Conservation (phyloP, 2,113 vertebrate species). For the Stictonetta naevosa region DNA sequence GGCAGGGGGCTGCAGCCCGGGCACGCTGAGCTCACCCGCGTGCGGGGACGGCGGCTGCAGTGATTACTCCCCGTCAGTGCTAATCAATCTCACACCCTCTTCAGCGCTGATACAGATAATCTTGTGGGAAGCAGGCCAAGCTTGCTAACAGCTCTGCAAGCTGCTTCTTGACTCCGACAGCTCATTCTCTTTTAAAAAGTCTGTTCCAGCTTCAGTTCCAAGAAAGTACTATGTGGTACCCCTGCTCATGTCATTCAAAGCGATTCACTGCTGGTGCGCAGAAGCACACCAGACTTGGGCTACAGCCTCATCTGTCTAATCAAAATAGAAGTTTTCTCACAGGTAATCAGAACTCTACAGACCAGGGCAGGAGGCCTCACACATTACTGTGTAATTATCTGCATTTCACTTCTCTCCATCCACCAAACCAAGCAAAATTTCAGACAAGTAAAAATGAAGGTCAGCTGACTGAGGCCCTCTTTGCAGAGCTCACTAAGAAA, state of each 20-base stretch:
- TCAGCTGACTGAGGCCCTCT: not conserved
- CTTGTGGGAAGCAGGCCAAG: conserved; percentile 67
- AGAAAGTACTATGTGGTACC: not conserved
- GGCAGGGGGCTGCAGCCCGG: conserved; percentile 29
- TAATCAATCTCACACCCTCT: conserved; percentile 77
- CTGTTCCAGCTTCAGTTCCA: conserved; percentile 40
- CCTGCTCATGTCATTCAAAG: not conserved
- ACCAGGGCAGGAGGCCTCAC: not conserved
- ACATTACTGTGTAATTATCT: conserved; percentile 40
- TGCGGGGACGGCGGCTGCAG: conserved; percentile 37
- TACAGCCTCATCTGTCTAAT: conserved; percentile 10
- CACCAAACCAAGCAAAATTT: conserved; percentile 5
- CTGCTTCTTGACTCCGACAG: conserved; percentile 40
- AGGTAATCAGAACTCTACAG: conserved; percentile 1
- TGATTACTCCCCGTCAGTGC: conserved; percentile 60
- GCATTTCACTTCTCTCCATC: conserved; percentile 34
- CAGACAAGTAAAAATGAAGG: conserved; percentile 5
- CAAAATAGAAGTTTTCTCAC: not conserved
- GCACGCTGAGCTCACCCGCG: not conserved
- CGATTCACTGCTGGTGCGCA: not conserved
- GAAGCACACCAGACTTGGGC: conserved; percentile 7
- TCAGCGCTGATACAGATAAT: conserved; percentile 60
- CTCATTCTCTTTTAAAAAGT: not conserved
- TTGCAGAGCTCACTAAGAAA: not conserved
- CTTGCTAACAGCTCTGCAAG: conserved; percentile 53